These are phyloP conservation scores for Synanthedon tipuliformis DNA, from an alignment of 2,888 invertebrate species.

Conservation along the genomic window DNA sequence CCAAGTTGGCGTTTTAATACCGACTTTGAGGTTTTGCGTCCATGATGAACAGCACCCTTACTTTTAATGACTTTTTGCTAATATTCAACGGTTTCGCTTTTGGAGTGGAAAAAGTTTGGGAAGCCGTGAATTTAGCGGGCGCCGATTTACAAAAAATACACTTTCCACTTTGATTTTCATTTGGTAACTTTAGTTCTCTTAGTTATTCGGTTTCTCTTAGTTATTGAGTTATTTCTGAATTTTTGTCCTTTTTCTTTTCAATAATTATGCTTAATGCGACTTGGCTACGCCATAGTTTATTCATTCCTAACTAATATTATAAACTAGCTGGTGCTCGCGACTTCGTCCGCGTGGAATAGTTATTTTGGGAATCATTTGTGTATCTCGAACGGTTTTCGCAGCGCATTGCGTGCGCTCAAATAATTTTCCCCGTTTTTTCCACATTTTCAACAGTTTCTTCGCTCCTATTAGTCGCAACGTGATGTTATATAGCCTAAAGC, in stretches of 20 bases:
- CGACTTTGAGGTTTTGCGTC: slow-evolving; percentile 50
- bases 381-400: too few species aligned
- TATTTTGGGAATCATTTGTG: too few species aligned
- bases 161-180: background rate
- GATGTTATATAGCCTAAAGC: too few species aligned
- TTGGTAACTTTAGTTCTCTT: background rate
- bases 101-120: slow-evolving; percentile 35
- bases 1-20: slow-evolving; percentile 52
- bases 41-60: slow-evolving; percentile 64
- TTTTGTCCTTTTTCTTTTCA: background rate
- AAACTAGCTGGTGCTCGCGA: too few species aligned
- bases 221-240: background rate
- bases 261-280: too few species aligned
- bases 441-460: too few species aligned
- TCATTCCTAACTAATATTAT: too few species aligned
- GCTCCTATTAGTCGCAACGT: too few species aligned
- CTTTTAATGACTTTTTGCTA: slow-evolving; percentile 71
- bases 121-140: slow-evolving; percentile 25
- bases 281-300: too few species aligned
- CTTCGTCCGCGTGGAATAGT: too few species aligned
- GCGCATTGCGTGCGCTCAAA: too few species aligned
- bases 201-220: background rate
- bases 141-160: slow-evolving; percentile 29
- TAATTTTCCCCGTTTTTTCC: too few species aligned
- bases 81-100: slow-evolving; percentile 51